These are phyloP conservation scores for Prorops nasuta DNA, from an alignment of 1,140 invertebrate genomes.

Conservation along the genomic window DNA sequence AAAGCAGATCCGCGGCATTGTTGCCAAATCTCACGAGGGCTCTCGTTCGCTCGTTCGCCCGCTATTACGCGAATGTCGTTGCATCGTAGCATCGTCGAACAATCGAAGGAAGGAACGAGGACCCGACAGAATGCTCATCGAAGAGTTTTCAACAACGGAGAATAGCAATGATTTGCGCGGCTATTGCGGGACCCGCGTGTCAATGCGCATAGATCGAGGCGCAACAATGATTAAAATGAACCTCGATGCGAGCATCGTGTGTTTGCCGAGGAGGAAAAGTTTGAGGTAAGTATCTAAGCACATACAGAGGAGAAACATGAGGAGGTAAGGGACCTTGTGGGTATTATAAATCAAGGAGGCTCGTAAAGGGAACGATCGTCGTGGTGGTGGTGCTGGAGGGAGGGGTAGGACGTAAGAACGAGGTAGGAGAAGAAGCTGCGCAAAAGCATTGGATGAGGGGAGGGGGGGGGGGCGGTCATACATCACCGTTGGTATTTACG, in stretches of 20 bases:
- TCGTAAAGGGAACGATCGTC: constrained; percentile 25
- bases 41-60: too few species aligned
- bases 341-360: constrained; percentile 39
- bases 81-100: too few species aligned
- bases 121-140: constrained; percentile 7
- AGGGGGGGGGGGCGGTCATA: constrained; percentile 26
- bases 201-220: too few species aligned
- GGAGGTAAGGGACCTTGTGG: constrained; percentile 25
- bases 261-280: too few species aligned
- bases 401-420: not conserved
- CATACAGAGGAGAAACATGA: constrained; percentile 6
- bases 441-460: not conserved
- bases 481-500: constrained; percentile 40
- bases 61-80: too few species aligned
- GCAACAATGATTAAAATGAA: too few species aligned
- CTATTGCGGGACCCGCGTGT: too few species aligned
- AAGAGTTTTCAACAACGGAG: too few species aligned
- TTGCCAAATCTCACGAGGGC: too few species aligned
- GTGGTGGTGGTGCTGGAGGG: constrained; percentile 14
- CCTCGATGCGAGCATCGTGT: too few species aligned
- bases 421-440: constrained; percentile 1
- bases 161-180: too few species aligned
- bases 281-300: not conserved
- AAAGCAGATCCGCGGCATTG: too few species aligned
- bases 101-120: constrained; percentile 7